These are phyloP conservation scores for Clinocottus analis DNA, from an alignment of 2,113 vertebrate species.

Conservation along the genomic window DNA sequence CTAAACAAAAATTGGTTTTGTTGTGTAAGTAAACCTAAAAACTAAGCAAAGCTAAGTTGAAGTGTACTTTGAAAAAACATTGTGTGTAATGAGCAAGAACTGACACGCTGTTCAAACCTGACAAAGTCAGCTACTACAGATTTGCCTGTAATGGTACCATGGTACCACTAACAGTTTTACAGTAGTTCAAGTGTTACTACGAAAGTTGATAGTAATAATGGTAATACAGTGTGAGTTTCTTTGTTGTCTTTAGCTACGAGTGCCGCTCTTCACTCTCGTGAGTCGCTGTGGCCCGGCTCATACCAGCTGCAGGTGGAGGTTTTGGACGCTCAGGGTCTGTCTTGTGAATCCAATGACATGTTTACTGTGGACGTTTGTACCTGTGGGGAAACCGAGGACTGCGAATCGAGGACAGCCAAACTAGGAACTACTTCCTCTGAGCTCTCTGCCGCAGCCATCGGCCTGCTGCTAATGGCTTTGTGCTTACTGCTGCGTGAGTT, in stretches of 20 bases:
- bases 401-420: neutral
- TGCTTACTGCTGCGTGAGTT: conserved; percentile 87
- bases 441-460: conserved; percentile 80
- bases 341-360: conserved; percentile 66
- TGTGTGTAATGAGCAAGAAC: no score
- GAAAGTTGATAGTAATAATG: neutral
- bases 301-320: conserved; percentile 74
- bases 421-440: conserved; percentile 13
- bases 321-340: conserved; percentile 70
- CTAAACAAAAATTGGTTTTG: neutral
- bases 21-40: neutral
- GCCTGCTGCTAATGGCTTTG: conserved; percentile 79
- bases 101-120: no score
- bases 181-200: neutral
- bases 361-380: conserved; percentile 77
- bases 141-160: neutral
- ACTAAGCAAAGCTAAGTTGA: no score
- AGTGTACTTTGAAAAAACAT: no score
- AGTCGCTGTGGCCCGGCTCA: conserved; percentile 69
- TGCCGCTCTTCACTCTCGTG: conserved; percentile 58
- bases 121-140: no score
- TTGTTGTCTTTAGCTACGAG: conserved; percentile 54
- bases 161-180: neutral
- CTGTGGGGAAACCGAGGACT: conserved; percentile 58
- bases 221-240: neutral